Conservation (phyloP, 2,113 vertebrate species). For the Peromyscus californicus region DNA sequence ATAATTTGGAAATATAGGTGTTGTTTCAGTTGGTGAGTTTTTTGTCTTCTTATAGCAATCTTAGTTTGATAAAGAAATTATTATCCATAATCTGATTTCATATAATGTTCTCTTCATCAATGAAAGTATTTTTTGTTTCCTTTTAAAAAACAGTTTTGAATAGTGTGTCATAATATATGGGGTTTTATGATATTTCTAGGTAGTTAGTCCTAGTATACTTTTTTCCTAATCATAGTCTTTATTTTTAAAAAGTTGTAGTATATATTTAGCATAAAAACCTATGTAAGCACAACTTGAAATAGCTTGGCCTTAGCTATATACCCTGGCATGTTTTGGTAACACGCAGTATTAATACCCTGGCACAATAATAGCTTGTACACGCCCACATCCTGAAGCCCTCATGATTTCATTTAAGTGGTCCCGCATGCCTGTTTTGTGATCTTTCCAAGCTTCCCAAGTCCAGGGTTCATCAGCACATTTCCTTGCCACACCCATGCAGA, state of each 20-base stretch:
- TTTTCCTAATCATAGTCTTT: constrained; percentile 75
- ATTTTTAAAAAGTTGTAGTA: constrained; percentile 48
- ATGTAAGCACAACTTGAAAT: constrained; percentile 73
- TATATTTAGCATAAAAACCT: constrained; percentile 66
- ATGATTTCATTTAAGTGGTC: constrained; percentile 85
- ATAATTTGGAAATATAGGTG: constrained; percentile 83
- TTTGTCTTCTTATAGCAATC: constrained; percentile 70
- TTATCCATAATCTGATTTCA: constrained; percentile 77
- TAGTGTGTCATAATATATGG: constrained; percentile 64
- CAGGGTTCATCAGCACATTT: constrained; percentile 84
- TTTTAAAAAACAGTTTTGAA: background rate
- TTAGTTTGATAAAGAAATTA: constrained; percentile 80
- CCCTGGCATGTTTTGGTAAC: constrained; percentile 83
- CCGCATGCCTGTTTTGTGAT: constrained; percentile 90
- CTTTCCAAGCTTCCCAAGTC: constrained; percentile 86
- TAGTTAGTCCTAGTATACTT: constrained; percentile 69
- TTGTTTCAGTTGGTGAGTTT: constrained; percentile 64
- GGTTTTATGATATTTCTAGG: constrained; percentile 70
- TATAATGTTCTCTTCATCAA: constrained; percentile 70
- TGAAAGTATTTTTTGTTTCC: constrained; percentile 71
- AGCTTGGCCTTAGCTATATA: constrained; percentile 77
- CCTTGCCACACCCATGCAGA: constrained; percentile 90
- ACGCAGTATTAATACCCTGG: constrained; percentile 82
- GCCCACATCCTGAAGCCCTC: constrained; percentile 85
- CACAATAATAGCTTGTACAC: constrained; percentile 85